phyloP scores from a whole-genome alignment of 2,113 vertebrate species.

The Muscicapa adusta region DNA sequence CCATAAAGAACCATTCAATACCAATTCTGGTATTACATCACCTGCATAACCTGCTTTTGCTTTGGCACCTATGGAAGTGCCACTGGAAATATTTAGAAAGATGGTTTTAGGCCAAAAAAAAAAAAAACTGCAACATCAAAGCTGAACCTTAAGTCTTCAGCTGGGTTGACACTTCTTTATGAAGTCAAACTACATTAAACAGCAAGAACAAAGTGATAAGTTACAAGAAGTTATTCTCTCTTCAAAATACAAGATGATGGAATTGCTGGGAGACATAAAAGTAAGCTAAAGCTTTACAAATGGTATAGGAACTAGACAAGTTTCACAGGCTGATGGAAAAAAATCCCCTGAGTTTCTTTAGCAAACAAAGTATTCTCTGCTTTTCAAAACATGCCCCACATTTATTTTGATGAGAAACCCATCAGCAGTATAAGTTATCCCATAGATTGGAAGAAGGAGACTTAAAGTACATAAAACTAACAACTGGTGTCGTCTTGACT shows the following conservation, averaged over 20 bases:
- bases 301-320: neutral
- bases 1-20: neutral
- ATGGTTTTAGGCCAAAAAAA: neutral
- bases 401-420: neutral
- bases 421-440: neutral
- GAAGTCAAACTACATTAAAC: neutral
- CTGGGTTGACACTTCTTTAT: fast-evolving
- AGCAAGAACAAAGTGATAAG: neutral
- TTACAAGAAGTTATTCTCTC: neutral
- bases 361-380: neutral
- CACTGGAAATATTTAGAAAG: neutral
- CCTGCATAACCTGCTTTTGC: neutral
- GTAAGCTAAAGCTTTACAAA: neutral
- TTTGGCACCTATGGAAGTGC: neutral
- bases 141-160: neutral
- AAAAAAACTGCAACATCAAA: neutral
- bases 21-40: neutral
- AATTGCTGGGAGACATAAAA: neutral
- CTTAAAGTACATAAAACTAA: neutral
- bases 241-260: neutral
- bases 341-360: neutral
- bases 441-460: neutral
- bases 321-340: neutral
- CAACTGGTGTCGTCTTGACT: neutral
- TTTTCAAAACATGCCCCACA: neutral